These are phyloP conservation scores for Aythya baeri DNA, from an alignment of 2,113 vertebrate genomes.

Conservation along the genomic window DNA sequence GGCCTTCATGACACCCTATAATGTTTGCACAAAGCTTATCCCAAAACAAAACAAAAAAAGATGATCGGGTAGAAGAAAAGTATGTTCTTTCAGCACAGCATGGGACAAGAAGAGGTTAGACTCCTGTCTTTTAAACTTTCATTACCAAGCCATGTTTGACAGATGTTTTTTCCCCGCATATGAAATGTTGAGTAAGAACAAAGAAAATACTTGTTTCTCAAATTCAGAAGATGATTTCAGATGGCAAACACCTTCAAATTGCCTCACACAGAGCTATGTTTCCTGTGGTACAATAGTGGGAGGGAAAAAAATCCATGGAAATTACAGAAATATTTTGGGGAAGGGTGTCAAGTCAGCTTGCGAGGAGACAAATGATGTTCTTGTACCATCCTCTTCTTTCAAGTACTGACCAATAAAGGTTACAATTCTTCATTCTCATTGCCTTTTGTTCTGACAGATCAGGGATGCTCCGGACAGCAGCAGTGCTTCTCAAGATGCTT, in stretches of 20 bases:
- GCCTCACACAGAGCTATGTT: background rate
- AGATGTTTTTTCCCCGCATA: rapidly evolving
- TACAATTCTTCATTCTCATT: background rate
- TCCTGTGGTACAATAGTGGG: background rate
- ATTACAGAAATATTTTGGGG: background rate
- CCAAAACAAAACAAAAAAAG: no score
- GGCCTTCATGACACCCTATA: background rate
- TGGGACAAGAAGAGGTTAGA: background rate
- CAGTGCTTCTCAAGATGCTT: background rate
- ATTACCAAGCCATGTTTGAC: background rate
- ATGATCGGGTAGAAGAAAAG: background rate
- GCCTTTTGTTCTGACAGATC: background rate
- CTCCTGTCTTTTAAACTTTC: background rate
- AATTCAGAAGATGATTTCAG: background rate
- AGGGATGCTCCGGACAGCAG: background rate
- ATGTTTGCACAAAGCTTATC: background rate
- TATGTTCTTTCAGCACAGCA: background rate
- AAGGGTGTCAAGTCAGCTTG: background rate
- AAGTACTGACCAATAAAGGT: background rate
- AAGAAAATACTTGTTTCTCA: background rate
- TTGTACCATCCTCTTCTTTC: background rate
- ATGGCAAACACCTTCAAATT: background rate
- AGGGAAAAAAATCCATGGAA: background rate
- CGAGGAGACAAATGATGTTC: background rate
- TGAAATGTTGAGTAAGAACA: background rate